These are phyloP conservation scores for Coptotermes formosanus DNA, from an alignment of 1,140 invertebrate species.

Conservation along the genomic window DNA sequence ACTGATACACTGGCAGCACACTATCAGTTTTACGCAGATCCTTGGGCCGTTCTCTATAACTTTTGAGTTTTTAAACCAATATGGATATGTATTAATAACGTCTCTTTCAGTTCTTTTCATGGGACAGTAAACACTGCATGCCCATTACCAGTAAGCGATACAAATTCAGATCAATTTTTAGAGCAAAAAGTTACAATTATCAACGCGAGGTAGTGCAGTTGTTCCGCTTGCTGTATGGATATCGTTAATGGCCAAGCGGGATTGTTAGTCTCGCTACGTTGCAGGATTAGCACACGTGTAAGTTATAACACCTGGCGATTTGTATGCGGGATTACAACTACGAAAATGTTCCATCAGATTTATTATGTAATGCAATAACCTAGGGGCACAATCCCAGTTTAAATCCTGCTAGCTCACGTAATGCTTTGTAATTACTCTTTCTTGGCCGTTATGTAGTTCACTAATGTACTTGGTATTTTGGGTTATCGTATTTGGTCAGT, in stretches of 20 bases:
- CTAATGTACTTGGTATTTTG: too few species aligned
- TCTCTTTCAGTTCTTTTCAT: not conserved
- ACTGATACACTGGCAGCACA: not conserved
- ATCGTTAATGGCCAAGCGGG: not conserved
- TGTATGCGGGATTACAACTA: not conserved
- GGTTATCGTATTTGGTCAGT: too few species aligned
- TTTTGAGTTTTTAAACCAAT: not conserved
- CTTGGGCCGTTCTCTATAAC: not conserved
- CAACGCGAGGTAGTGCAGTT: too few species aligned
- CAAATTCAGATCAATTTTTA: too few species aligned
- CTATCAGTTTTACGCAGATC: too few species aligned
- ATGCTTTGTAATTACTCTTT: not conserved
- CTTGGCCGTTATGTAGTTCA: not conserved
- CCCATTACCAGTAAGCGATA: too few species aligned
- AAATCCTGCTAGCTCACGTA: not conserved
- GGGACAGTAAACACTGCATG: too few species aligned
- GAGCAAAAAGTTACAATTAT: too few species aligned
- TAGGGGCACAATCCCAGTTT: not conserved
- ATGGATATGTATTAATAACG: not conserved
- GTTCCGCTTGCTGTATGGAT: not conserved
- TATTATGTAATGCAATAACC: not conserved
- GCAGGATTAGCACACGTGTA: constrained; percentile 1
- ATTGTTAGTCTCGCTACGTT: not conserved
- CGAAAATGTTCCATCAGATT: not conserved
- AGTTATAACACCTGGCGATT: constrained; percentile 15